Evolutionary conservation across 2,797 vertebrate species (phyloP).

Genomic region (Acanthurus lineatus): DNA sequence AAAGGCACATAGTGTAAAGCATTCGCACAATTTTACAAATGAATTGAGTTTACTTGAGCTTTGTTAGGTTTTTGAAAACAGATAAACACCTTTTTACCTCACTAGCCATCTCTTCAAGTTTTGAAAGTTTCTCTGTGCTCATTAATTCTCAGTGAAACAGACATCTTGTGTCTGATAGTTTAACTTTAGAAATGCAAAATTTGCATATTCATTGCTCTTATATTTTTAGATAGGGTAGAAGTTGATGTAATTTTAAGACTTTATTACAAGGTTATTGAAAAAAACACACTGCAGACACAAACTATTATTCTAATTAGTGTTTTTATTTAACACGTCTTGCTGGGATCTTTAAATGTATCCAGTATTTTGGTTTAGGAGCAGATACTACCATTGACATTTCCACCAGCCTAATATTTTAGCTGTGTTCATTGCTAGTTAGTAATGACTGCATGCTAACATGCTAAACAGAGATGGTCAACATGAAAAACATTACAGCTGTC

Average conservation of each 20-base stretch:
- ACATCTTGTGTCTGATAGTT: too few relatives aligned
- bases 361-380: not conserved
- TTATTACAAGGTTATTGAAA: not conserved
- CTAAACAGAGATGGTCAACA: not conserved
- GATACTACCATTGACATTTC: not conserved
- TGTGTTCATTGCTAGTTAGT: not conserved
- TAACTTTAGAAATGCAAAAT: too few relatives aligned
- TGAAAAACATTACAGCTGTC: not conserved
- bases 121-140: too few relatives aligned
- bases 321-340: conserved; percentile 1
- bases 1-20: conserved; percentile 18
- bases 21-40: not conserved
- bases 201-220: too few relatives aligned
- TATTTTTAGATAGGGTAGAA: too few relatives aligned
- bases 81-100: too few relatives aligned
- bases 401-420: not conserved
- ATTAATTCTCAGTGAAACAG: too few relatives aligned
- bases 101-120: too few relatives aligned
- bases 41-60: not conserved
- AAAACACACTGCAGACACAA: not conserved
- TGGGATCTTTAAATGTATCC: not conserved
- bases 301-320: not conserved
- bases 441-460: not conserved
- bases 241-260: too few relatives aligned
- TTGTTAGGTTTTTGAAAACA: too few relatives aligned